These are phyloP conservation scores for Operophtera brumata DNA, from an alignment of 2,888 invertebrate genomes.

Conservation along the genomic window DNA sequence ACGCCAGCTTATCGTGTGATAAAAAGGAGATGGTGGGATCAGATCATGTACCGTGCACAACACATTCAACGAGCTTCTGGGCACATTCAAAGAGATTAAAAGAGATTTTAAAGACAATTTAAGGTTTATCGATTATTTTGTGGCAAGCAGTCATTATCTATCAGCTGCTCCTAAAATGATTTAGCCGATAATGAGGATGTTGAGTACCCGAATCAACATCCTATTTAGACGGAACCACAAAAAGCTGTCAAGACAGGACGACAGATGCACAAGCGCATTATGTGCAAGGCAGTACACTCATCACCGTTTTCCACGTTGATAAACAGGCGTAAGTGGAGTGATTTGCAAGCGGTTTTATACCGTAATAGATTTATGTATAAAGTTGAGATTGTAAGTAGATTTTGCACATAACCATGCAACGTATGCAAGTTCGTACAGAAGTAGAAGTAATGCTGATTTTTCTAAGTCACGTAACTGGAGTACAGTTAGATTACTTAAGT, in stretches of 20 bases:
- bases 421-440: constrained; percentile 26
- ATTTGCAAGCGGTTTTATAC: constrained; percentile 9
- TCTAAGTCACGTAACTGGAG: constrained; percentile 60
- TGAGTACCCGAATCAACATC: constrained; percentile 27
- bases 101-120: background rate
- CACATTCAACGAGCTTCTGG: no score
- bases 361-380: constrained; percentile 4
- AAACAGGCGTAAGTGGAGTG: background rate
- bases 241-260: constrained; percentile 46
- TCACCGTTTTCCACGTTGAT: constrained; percentile 21
- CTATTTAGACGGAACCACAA: constrained; percentile 26
- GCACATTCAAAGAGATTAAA: no score
- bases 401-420: constrained; percentile 21
- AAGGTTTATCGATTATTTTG: background rate
- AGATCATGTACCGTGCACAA: no score
- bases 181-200: constrained; percentile 27
- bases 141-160: no score
- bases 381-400: constrained; percentile 18
- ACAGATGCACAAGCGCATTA: constrained; percentile 41
- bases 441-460: constrained; percentile 51
- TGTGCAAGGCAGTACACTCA: constrained; percentile 25
- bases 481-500: constrained; percentile 56
- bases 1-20: no score
- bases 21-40: no score
- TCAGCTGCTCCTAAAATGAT: constrained; percentile 7